Evolutionary conservation across 2,797 vertebrate species (phyloP), one percentile per base, ranked within the genome.

Genomic region (Anisognathus igniventris): DNA sequence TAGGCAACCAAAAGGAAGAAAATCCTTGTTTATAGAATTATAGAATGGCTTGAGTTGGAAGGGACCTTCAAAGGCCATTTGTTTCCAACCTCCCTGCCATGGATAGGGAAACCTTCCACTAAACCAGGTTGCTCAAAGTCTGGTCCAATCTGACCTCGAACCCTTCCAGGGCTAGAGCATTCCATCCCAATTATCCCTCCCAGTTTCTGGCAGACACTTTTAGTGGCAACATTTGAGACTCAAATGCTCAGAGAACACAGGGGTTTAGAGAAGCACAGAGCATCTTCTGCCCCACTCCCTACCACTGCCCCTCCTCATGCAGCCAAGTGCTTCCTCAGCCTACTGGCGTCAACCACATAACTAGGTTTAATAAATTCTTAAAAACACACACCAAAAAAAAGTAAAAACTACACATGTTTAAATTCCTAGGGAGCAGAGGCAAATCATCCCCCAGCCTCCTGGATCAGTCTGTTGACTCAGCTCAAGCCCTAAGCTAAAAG

Each of bases 21-120:
- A 58, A 76, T 12, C 30, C 27, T 16, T 23, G 21, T 54, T 42
- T 47, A 67, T 4, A 33, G 44, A 76, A 45, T 57, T 50, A 27
- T 5, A 20, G 17, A 71, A 48, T 19, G 5, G 12, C 22, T 45
- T 64, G 57, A 4, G 8, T 16, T 57, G 37, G 23, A 68, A 56
- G 20, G 28, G 23, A 13, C 23, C 4, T 50, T 25, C 62, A 56
- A 39, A 70, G 16, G 19, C 27, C 23, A 37, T 25, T 22, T 17
- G 24, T 3, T 22, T 33, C 25, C 33, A 45, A 6, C 0, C 0
- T 4, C 9, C 3, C 3, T 39, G 21, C 30, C 25, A 20, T 8
- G 39, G 44, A 7, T 18, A 51, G 15, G 7, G 10, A 65, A 56
- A 8, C 2, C 5, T 60, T 47, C 53, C 25, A 66, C 39, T 28